Conservation (phyloP, 53 echinoderm and acorn worm species). For the Henricia sp. region DNA sequence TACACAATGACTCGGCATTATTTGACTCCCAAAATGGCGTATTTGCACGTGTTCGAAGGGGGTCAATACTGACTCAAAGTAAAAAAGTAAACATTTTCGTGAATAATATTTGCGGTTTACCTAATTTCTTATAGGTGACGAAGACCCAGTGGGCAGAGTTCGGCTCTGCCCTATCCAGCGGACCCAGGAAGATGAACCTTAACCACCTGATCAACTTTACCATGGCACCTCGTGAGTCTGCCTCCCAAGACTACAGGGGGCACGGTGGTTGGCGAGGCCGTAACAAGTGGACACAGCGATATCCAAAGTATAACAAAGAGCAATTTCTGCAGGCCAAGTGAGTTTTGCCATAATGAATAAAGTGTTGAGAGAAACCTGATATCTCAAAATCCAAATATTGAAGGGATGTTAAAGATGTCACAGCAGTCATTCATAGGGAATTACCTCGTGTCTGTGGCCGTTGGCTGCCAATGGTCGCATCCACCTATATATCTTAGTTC, state of each 20-base stretch:
- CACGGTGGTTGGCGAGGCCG: slow-evolving; percentile 67
- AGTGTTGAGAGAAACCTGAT: not conserved
- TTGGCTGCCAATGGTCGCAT: no score
- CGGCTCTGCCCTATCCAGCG: slow-evolving; percentile 88
- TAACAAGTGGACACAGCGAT: slow-evolving; percentile 80
- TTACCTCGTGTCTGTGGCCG: no score
- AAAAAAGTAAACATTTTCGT: not conserved
- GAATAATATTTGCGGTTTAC: not conserved
- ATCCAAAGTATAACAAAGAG: slow-evolving; percentile 88
- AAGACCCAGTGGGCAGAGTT: slow-evolving; percentile 94
- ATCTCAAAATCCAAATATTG: no score
- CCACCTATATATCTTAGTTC: no score
- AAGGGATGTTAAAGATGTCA: no score
- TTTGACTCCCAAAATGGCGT: no score
- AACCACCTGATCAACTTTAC: slow-evolving; percentile 98
- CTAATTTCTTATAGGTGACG: slow-evolving; percentile 74
- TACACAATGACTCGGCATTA: no score
- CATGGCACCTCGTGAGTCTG: slow-evolving; percentile 71
- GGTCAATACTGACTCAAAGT: no score
- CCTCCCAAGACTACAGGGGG: slow-evolving; percentile 24
- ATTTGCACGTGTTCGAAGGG: no score
- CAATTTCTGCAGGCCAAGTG: slow-evolving; percentile 99
- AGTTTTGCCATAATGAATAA: slow-evolving; percentile 15
- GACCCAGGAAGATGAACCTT: slow-evolving; percentile 96
- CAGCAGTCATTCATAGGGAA: no score